These are phyloP conservation scores for Aricia artaxerxes DNA, from an alignment of 2,888 invertebrate genomes.

Conservation along the genomic window DNA sequence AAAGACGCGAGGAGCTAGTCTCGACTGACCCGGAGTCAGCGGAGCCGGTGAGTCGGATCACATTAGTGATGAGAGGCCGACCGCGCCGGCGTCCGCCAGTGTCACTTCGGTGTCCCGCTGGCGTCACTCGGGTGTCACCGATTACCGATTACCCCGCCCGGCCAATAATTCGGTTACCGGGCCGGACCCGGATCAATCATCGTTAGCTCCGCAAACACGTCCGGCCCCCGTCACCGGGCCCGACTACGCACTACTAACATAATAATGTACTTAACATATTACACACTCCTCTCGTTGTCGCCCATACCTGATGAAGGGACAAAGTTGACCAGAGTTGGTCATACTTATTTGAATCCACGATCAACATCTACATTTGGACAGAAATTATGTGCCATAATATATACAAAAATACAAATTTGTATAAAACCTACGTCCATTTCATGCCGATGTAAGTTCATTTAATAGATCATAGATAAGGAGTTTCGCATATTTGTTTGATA, in stretches of 20 bases:
- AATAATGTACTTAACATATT: conserved; percentile 2
- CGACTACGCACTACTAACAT: conserved; percentile 3
- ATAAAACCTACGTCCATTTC: too few relatives aligned
- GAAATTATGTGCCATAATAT: too few relatives aligned
- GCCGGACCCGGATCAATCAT: conserved; percentile 27
- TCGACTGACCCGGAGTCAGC: not conserved
- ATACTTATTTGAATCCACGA: not conserved
- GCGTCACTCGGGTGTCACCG: not conserved
- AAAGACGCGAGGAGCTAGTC: not conserved
- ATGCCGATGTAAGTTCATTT: too few relatives aligned
- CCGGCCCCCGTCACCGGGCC: not conserved
- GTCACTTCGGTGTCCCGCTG: not conserved
- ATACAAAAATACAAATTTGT: too few relatives aligned
- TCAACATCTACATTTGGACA: too few relatives aligned
- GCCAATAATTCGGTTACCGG: conserved; percentile 7
- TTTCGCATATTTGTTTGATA: too few relatives aligned
- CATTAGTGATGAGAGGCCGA: not conserved
- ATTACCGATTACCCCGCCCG: not conserved
- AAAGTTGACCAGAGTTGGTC: not conserved
- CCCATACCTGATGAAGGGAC: not conserved
- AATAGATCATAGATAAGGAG: too few relatives aligned
- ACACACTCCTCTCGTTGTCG: not conserved
- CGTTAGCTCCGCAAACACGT: conserved; percentile 18
- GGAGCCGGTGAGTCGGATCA: not conserved
- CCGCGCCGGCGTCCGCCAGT: not conserved